A percentile compares a stretch with the other conserved stretches of the same genome.
These are phyloP conservation scores for Colistium nudipinnis DNA, from an alignment of 2,113 vertebrate species.

Conservation along the genomic window DNA sequence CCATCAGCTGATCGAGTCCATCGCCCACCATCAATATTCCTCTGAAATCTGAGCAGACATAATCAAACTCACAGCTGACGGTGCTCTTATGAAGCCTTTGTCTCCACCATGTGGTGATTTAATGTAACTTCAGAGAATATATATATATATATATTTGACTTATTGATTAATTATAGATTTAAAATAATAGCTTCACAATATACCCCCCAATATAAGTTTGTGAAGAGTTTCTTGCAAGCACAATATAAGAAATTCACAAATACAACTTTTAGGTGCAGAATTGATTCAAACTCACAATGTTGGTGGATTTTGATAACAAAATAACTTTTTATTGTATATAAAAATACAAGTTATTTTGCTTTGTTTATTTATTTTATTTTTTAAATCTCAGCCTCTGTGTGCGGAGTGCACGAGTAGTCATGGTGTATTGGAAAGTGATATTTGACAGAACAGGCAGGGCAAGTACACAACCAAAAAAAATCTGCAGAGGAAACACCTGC, in stretches of 20 bases:
- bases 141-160: background rate
- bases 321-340: constrained; percentile 77
- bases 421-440: background rate
- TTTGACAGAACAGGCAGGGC: background rate
- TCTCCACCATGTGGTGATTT: constrained; percentile 56
- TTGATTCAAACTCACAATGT: background rate
- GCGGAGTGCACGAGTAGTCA: constrained; percentile 11
- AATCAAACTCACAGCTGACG: no score
- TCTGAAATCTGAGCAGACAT: no score
- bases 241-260: background rate
- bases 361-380: background rate
- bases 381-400: constrained; percentile 17
- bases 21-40: no score
- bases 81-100: constrained; percentile 18
- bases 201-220: no score
- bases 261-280: background rate
- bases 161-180: background rate
- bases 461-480: constrained; percentile 23
- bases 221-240: no score
- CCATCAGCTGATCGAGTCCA: no score
- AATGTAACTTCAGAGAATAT: background rate
- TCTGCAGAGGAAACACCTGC: constrained; percentile 16
- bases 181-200: background rate
- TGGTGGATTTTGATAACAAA: constrained; percentile 59
- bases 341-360: constrained; percentile 70